Base-by-base conservation (phyloP, 2,797 vertebrate genomes). In the Helarctos malayanus region DNA sequence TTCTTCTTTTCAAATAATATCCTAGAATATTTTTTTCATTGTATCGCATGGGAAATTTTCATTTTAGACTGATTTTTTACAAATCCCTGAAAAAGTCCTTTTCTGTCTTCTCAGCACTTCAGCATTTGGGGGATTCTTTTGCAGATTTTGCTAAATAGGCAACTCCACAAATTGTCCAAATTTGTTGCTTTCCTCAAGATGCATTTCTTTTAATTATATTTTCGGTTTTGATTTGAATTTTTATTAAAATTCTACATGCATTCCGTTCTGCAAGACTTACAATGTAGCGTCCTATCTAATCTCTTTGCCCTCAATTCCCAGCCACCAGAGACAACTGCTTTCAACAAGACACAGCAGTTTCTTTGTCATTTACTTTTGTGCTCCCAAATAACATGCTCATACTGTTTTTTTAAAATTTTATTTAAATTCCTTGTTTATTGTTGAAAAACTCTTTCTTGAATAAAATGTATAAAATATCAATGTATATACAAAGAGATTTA, bases 61-160 rank as follows among this genome's bases (percentile, higher is more conserved):
- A 57, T 35, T 89, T 89, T 75, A 91, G 73, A 47, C 41, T 54
- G 65, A 65, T 54, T 89, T 68, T 89, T 78, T 29, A 45, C 61
- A 73, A 49, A 35, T 41, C 45, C 47, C 49, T 97, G 81, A 68
- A 38, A 61, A 68, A 41, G 41, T 35, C 45, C 47, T 61, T 95
- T 90, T 84, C 47, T 68, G 75, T 89, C 87, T 92, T 73, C 86
- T 83, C 80, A 92, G 89, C 52, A 86, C 57, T 91, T 96, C 45
- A 90, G 38, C 76, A 81, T 59, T 52, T 81, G 47, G 65, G 13
- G 38, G 19, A 54, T 80, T 73, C 76, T 80, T 71, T 59, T 45
- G 32, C 47, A 95, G 63, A 69, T 69, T 92, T 94, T 81, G 57
- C 92, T 87, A 59, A 76, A 89, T 35, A 80, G 52, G 38, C 75